Conservation (phyloP, 2,113 vertebrate genomes). For the Cryptotis parvus region DNA sequence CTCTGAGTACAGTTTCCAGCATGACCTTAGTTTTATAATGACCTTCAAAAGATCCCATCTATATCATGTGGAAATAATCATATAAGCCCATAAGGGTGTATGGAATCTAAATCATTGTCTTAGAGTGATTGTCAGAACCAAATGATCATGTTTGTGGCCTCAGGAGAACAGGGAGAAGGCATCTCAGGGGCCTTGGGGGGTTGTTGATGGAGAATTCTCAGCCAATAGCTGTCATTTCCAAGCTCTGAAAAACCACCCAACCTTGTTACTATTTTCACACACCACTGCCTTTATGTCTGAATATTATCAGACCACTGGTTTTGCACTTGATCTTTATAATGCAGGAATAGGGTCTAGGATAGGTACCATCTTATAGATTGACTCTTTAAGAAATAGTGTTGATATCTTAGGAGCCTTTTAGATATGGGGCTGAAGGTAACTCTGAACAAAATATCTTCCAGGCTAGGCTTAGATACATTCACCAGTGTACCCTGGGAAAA, state of each 20-base stretch:
- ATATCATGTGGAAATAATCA: not conserved
- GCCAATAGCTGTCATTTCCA: not conserved
- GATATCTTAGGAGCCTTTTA: not conserved
- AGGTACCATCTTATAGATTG: not conserved
- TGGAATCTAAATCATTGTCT: not conserved
- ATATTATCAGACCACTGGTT: not conserved
- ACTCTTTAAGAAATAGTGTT: not conserved
- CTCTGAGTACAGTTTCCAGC: not conserved
- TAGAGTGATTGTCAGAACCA: not conserved
- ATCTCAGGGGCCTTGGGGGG: not conserved
- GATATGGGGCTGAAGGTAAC: not conserved
- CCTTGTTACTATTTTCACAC: not conserved
- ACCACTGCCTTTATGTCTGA: not conserved
- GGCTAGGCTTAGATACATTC: not conserved
- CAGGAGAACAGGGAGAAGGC: no score
- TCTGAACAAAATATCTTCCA: not conserved
- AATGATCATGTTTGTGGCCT: not conserved
- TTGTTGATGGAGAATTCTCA: not conserved
- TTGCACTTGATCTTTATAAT: constrained; percentile 18
- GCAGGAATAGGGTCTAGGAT: not conserved
- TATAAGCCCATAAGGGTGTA: not conserved
- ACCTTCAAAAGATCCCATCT: not conserved
- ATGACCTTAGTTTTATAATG: not conserved
- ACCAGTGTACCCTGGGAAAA: not conserved
- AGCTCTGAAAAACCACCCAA: not conserved